These are phyloP conservation scores for Lanistes nyassanus DNA, from an alignment of 1,140 invertebrate genomes.

Conservation along the genomic window DNA sequence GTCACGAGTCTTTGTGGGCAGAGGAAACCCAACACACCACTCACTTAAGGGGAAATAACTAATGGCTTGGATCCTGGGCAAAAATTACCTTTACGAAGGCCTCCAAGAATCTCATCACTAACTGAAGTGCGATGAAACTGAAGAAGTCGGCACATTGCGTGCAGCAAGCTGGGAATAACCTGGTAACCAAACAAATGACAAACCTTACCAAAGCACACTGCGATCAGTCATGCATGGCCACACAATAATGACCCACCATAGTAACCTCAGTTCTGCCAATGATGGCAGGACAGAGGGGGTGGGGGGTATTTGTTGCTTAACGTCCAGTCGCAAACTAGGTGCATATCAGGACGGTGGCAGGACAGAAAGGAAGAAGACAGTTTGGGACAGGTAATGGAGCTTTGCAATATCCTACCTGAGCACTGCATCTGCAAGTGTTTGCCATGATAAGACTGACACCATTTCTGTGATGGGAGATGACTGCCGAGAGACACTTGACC, in stretches of 20 bases:
- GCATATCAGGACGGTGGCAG: no score
- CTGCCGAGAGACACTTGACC: not conserved
- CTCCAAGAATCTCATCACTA: constrained; percentile 5
- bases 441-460: constrained; percentile 6
- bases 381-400: not conserved
- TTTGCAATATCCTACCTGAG: not conserved
- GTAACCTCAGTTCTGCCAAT: no score
- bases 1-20: no score
- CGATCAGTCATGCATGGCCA: not conserved
- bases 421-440: constrained; percentile 18
- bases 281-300: no score
- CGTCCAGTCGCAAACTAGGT: no score
- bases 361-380: not conserved
- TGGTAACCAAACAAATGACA: not conserved
- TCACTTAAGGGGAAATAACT: no score
- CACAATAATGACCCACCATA: not conserved
- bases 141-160: constrained; percentile 14
- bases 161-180: constrained; percentile 18
- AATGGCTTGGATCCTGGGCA: no score
- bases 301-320: no score
- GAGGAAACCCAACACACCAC: no score
- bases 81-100: constrained; percentile 16
- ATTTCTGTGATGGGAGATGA: constrained; percentile 14
- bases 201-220: not conserved
- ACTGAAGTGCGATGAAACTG: not conserved